Conservation (phyloP, 1,140 invertebrate species). For the Orussus abietinus region DNA sequence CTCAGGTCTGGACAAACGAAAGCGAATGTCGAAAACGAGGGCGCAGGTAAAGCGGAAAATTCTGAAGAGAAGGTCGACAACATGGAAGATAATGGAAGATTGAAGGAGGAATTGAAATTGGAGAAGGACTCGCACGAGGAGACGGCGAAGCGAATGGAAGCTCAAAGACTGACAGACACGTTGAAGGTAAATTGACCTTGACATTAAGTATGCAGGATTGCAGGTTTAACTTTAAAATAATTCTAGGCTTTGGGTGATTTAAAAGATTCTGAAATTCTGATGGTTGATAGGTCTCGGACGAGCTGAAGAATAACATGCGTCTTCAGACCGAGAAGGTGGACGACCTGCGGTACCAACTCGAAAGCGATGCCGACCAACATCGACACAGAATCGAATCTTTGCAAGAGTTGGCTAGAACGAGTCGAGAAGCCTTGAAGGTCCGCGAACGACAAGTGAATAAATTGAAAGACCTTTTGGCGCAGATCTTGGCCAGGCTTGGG, state of each 20-base stretch:
- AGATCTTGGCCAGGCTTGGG: constrained; percentile 33
- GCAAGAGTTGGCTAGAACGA: constrained; percentile 28
- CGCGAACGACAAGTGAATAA: constrained; percentile 33
- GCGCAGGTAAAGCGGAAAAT: constrained; percentile 10
- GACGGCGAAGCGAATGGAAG: constrained; percentile 22
- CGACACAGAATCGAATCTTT: constrained; percentile 29
- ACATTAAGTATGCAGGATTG: too few relatives aligned
- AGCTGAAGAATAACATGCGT: constrained; percentile 37
- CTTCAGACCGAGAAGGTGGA: constrained; percentile 47
- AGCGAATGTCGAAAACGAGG: constrained; percentile 15
- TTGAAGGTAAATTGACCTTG: constrained; percentile 36
- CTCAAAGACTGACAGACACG: constrained; percentile 30
- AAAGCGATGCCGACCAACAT: constrained; percentile 36
- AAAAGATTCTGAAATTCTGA: not conserved
- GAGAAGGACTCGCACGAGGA: constrained; percentile 20
- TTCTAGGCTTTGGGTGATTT: not conserved
- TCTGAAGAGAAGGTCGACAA: too few relatives aligned
- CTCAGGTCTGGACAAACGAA: constrained; percentile 31
- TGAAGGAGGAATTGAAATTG: constrained; percentile 8
- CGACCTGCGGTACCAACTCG: constrained; percentile 44
- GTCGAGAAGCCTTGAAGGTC: constrained; percentile 24
- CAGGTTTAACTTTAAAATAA: too few relatives aligned
- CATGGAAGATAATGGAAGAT: constrained; percentile 10
- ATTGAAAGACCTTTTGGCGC: constrained; percentile 42
- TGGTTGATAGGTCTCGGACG: constrained; percentile 41